Base-by-base conservation (phyloP, 2,888 invertebrate species). In the Plagiodera versicolora region DNA sequence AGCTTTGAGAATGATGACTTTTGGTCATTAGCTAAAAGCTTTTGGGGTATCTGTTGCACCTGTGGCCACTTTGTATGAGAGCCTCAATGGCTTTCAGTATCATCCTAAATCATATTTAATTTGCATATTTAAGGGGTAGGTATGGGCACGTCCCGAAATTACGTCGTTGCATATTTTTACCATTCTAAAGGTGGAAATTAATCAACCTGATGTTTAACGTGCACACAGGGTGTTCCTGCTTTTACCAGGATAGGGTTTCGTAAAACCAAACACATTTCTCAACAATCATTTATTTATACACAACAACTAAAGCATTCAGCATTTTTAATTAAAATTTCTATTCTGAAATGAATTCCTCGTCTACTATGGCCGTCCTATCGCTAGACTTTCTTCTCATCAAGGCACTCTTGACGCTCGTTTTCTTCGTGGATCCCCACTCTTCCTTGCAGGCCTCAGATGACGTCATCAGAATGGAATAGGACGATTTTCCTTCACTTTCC, bases 391-490 rank as follows among this genome's bases (percentile, higher is more conserved):
- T 69, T 53, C 73, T 68, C 1, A 77, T 77, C 30, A 80, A 64
- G 16, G 74, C 75, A 3, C 75, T 74, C 69, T 79, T 80, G 2
- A 81, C 60, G 24, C 75, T 78, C 1, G 78, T 76, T 69, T 77
- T 78, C 56, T 69, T 81, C 18, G 84, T 85, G 11, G 86, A 80
- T 5, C 86, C 86, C 86, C 86, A 87, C 72, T 83, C 85, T 49
- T 85, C 81, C 72, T 86, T 86, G 0, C 81, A 83, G 0, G 87
- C 87, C 71, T 87, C 86, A 0, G 86, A 83, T 0, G 86, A 84
- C 3, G 86, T 86, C 84, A 89, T 86, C 60, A 89, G 74, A 68
- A 88, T 86, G 1, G 87, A 86, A 73, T 89, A 88, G 0, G 84
- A 81, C 19, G 84, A 85, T 11, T 84, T 83, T 45, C 79, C 78